Percentiles rank a stretch among this genome's conserved stretches.
Evolutionary conservation across 2,797 vertebrate genomes (phyloP).

Genomic region (Staurois parvus): DNA sequence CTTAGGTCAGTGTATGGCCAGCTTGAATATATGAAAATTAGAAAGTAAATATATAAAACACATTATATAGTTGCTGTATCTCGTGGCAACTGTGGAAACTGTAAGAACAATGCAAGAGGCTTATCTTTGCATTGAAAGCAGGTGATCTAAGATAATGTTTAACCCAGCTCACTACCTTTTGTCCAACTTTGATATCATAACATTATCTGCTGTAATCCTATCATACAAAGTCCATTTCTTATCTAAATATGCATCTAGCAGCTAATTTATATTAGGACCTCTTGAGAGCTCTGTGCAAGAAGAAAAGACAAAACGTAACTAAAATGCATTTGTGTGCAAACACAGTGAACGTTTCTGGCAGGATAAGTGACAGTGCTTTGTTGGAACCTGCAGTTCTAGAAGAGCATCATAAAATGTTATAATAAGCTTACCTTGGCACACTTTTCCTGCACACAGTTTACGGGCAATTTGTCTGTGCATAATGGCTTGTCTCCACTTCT

Average conservation of each 20-base stretch:
- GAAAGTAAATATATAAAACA: too few species aligned
- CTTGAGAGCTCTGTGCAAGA: neutral
- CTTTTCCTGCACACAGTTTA: constrained; percentile 75
- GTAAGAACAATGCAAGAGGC: neutral
- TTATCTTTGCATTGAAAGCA: neutral
- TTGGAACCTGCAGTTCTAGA: neutral
- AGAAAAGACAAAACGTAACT: neutral
- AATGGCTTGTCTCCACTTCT: constrained; percentile 63
- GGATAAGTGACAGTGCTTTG: constrained; percentile 5
- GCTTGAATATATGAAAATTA: too few species aligned
- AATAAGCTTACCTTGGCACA: constrained; percentile 78
- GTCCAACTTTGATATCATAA: too few species aligned
- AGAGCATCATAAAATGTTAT: neutral
- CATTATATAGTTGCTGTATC: too few species aligned
- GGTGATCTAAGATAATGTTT: neutral
- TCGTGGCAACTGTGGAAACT: too few species aligned
- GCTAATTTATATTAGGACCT: too few species aligned
- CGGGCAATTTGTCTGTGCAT: constrained; percentile 65
- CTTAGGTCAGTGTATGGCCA: too few species aligned
- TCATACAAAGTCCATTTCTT: too few species aligned
- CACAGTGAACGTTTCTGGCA: neutral
- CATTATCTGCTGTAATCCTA: too few species aligned
- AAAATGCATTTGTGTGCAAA: neutral
- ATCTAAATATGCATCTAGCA: too few species aligned
- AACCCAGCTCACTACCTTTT: too few species aligned